Percentiles rank a stretch among this genome's conserved stretches.
These are phyloP conservation scores for Ptyas mucosa DNA, from an alignment of 2,113 vertebrate genomes.

Conservation along the genomic window DNA sequence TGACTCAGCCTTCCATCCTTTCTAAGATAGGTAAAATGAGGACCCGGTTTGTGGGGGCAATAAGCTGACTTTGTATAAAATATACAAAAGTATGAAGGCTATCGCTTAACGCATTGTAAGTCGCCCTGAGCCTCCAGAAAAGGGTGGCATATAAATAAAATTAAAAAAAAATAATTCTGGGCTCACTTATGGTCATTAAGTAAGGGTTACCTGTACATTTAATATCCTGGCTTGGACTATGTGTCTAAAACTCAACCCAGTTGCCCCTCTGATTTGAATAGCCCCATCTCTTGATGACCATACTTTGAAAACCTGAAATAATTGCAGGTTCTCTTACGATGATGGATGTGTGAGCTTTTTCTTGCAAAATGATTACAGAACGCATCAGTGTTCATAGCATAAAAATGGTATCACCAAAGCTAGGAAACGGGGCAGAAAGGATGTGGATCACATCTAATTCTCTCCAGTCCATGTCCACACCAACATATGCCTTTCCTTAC, in stretches of 20 bases:
- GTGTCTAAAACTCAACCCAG: not conserved
- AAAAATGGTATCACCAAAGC: not conserved
- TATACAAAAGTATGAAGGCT: too few species aligned
- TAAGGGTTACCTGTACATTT: not conserved
- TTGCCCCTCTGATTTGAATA: too few species aligned
- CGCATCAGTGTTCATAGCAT: not conserved
- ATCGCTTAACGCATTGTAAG: too few species aligned
- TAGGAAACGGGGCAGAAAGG: not conserved
- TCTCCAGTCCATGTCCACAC: constrained; percentile 25
- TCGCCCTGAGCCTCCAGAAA: too few species aligned
- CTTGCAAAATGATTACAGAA: not conserved
- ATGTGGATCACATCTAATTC: not conserved
- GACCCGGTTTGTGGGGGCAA: too few species aligned
- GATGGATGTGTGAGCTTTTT: not conserved
- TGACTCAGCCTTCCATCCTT: too few species aligned
- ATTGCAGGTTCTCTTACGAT: not conserved
- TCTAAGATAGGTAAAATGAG: too few species aligned
- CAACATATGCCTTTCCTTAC: constrained; percentile 18
- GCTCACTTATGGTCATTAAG: not conserved
- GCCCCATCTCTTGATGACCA: not conserved
- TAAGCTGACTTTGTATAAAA: too few species aligned
- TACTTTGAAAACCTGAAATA: not conserved
- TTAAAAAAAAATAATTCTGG: too few species aligned
- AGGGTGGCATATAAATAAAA: too few species aligned
- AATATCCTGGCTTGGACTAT: not conserved